Evolutionary conservation across 2,888 invertebrate species (phyloP).

Genomic region (Drosophila greeni): DNA sequence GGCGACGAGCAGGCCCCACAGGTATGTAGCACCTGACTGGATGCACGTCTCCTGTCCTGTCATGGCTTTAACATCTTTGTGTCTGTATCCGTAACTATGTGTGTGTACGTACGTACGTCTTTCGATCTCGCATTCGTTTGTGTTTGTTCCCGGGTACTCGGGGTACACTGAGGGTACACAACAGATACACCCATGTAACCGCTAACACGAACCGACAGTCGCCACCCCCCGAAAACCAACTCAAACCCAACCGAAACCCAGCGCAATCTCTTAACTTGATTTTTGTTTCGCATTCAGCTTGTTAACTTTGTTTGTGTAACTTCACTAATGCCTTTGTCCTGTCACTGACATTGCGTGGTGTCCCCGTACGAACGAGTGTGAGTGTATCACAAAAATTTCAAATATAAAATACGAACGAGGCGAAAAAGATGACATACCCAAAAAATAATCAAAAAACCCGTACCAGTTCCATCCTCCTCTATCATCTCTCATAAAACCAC

Average conservation of each 20-base stretch:
- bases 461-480: background rate
- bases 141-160: slow-evolving; percentile 1
- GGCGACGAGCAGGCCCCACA: slow-evolving; percentile 56
- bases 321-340: slow-evolving; percentile 52
- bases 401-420: slow-evolving; percentile 7
- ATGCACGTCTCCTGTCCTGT: slow-evolving; percentile 53
- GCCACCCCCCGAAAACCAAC: slow-evolving; percentile 27
- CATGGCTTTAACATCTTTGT: slow-evolving; percentile 37
- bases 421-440: slow-evolving; percentile 5
- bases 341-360: slow-evolving; percentile 27
- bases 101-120: slow-evolving; percentile 21
- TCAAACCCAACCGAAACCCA: slow-evolving; percentile 6
- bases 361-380: slow-evolving; percentile 19
- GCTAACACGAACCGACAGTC: slow-evolving; percentile 49
- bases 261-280: slow-evolving; percentile 39
- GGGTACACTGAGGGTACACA: slow-evolving; percentile 25
- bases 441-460: background rate
- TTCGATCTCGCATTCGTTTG: slow-evolving; percentile 26
- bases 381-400: slow-evolving; percentile 16
- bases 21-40: slow-evolving; percentile 63
- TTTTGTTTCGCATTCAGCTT: slow-evolving; percentile 43
- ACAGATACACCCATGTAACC: slow-evolving; percentile 49
- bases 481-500: slow-evolving; percentile 22
- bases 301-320: slow-evolving; percentile 52
- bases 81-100: slow-evolving; percentile 23